Conservation (phyloP, 2,888 invertebrate genomes). For the Bruchidius siliquastri region DNA sequence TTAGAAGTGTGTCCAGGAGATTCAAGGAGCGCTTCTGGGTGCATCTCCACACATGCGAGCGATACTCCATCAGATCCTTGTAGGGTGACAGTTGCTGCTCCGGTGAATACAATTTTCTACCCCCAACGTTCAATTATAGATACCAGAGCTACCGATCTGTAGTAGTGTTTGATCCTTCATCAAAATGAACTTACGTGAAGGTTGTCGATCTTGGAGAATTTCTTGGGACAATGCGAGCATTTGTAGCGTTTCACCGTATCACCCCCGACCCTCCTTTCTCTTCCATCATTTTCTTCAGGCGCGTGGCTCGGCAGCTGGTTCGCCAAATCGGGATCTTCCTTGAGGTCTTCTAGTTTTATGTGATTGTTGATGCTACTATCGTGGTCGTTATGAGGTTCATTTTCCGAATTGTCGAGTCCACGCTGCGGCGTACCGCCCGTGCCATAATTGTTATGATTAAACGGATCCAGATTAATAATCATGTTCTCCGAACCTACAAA, state of each 20-base stretch:
- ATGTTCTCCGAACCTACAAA: conserved; percentile 47
- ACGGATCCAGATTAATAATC: conserved; percentile 60
- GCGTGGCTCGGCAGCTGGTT: background rate
- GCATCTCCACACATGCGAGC: no score
- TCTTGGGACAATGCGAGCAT: conserved; percentile 25
- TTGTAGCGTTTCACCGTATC: conserved; percentile 15
- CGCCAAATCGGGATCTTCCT: conserved; percentile 5
- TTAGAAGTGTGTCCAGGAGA: no score
- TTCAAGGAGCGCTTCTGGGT: no score
- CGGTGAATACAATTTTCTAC: no score
- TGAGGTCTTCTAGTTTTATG: conserved; percentile 12
- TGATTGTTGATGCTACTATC: conserved; percentile 4
- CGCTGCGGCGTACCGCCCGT: conserved; percentile 28
- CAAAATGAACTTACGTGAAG: conserved; percentile 15
- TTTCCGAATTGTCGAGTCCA: conserved; percentile 23
- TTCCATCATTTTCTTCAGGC: background rate
- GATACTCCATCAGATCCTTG: no score
- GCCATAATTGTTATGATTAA: conserved; percentile 45
- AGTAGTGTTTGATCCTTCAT: no score
- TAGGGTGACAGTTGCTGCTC: no score
- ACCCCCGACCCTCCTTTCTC: background rate
- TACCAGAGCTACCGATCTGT: no score
- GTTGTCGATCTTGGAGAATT: conserved; percentile 35
- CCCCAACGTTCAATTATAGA: no score
- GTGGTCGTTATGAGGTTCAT: conserved; percentile 20